Conservation (phyloP, 2,797 vertebrate genomes). For the Pseudotriccus pelzelni region DNA sequence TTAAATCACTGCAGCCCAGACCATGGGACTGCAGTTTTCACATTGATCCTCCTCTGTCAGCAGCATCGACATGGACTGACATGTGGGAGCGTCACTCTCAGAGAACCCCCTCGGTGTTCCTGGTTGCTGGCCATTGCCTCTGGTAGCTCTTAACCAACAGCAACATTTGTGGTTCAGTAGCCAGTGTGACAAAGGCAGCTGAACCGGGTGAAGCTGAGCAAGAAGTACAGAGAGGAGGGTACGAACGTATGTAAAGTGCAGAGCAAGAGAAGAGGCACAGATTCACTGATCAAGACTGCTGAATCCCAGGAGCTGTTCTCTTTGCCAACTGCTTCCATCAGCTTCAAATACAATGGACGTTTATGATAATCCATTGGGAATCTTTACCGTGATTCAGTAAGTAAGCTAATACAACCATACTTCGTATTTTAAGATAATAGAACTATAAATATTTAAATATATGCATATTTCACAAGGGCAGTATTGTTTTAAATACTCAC, state of each 20-base stretch:
- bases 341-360: conserved; percentile 76
- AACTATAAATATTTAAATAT: conserved; percentile 48
- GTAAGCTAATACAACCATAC: conserved; percentile 67
- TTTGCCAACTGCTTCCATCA: conserved; percentile 32
- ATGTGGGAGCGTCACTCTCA: conserved; percentile 79
- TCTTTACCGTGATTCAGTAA: conserved; percentile 91
- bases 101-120: conserved; percentile 57
- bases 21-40: conserved; percentile 78
- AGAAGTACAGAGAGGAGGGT: conserved; percentile 56
- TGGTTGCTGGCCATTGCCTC: conserved; percentile 67
- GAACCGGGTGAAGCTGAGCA: conserved; percentile 62
- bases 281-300: not conserved
- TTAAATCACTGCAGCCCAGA: conserved; percentile 58
- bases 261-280: not conserved
- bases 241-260: not conserved
- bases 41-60: conserved; percentile 85
- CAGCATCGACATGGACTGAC: conserved; percentile 80
- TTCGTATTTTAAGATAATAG: conserved; percentile 34
- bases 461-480: conserved; percentile 40
- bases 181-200: conserved; percentile 50
- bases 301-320: not conserved
- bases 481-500: conserved; percentile 1
- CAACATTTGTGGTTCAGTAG: conserved; percentile 3
- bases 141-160: conserved; percentile 72
- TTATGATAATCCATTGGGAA: conserved; percentile 81